These are phyloP conservation scores for Cyanoramphus novaezelandiae DNA, from an alignment of 2,113 vertebrate species.

Conservation along the genomic window DNA sequence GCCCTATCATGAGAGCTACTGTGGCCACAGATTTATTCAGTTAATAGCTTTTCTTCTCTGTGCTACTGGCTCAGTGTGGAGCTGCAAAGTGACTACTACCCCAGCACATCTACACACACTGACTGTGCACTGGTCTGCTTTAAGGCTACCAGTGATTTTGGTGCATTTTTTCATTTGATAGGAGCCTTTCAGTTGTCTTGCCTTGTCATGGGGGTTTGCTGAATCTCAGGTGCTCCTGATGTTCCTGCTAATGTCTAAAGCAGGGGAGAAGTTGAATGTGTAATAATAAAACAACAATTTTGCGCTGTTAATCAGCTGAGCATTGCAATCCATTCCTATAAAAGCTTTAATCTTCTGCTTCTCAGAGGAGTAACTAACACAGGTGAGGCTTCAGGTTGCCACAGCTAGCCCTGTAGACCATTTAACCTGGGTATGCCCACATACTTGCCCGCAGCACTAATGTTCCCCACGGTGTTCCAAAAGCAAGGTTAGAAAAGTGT, in stretches of 20 bases:
- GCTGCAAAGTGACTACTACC: neutral
- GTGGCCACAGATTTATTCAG: neutral
- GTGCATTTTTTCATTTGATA: neutral
- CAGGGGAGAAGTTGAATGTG: neutral
- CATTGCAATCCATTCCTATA: neutral
- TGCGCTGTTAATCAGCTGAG: neutral
- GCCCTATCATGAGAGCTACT: neutral
- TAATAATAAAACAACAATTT: neutral
- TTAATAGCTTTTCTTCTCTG: neutral
- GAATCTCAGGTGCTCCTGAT: neutral
- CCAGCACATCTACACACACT: neutral
- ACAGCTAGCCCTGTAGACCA: neutral
- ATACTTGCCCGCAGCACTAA: fast-evolving
- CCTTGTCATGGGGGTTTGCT: neutral
- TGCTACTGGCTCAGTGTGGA: neutral
- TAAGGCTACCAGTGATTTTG: neutral
- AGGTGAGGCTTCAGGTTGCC: neutral
- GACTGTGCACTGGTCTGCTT: neutral
- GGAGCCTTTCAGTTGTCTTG: neutral
- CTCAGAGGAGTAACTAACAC: neutral
- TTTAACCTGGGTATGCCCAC: neutral
- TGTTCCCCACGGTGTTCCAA: neutral
- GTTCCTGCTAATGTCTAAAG: neutral
- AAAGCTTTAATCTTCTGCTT: neutral
- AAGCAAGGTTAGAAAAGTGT: neutral